Conservation (phyloP, 2,797 vertebrate species). For the Dicrostonyx torquatus region DNA sequence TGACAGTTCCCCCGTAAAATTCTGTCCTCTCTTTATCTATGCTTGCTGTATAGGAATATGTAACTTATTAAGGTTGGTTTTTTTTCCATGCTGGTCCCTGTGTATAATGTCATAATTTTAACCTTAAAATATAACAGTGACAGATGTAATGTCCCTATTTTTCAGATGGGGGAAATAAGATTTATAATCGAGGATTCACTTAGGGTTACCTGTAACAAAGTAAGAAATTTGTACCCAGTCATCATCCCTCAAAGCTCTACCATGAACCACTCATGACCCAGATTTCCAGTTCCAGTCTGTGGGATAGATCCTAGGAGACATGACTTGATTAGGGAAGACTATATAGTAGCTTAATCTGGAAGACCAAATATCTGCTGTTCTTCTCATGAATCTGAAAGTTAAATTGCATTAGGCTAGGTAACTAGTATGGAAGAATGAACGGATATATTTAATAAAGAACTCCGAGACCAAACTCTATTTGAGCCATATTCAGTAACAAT, state of each 20-base stretch:
- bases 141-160: not conserved
- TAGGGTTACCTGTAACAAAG: not conserved
- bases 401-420: not conserved
- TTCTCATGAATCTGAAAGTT: not conserved
- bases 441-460: constrained; percentile 4
- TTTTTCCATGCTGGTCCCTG: not conserved
- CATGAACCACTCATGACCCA: not conserved
- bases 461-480: not conserved
- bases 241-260: not conserved
- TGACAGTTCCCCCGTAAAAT: not conserved
- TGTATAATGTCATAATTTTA: not conserved
- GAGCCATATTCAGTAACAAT: not conserved
- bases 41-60: not conserved
- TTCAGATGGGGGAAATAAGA: constrained; percentile 14
- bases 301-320: not conserved
- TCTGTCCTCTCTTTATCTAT: not conserved
- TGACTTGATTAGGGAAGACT: not conserved
- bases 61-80: not conserved
- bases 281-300: not conserved
- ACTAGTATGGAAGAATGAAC: not conserved
- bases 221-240: not conserved
- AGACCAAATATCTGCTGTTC: not conserved
- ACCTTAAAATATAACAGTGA: not conserved
- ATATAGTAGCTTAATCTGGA: not conserved
- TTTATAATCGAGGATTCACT: not conserved